phyloP scores from a whole-genome alignment of 2,888 invertebrate species.

The Melanostoma mellinum region DNA sequence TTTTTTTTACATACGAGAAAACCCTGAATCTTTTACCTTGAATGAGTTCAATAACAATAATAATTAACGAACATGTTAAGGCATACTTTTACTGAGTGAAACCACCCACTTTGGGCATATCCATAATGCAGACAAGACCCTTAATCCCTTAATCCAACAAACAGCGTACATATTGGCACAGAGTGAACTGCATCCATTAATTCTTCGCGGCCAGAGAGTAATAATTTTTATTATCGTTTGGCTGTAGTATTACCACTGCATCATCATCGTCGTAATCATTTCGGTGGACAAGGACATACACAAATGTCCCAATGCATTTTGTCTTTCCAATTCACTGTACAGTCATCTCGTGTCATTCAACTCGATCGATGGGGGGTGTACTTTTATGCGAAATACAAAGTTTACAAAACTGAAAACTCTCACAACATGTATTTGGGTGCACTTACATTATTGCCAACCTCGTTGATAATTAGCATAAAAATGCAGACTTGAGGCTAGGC shows the following conservation, averaged over 20 bases:
- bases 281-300: constrained; percentile 22
- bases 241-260: constrained; percentile 49
- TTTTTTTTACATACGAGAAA: no score
- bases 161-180: constrained; percentile 9
- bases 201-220: constrained; percentile 50
- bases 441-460: constrained; percentile 44
- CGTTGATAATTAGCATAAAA: constrained; percentile 68
- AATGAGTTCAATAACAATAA: no score
- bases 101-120: no score
- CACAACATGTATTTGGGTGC: constrained; percentile 18
- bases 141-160: constrained; percentile 59
- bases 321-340: neutral
- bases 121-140: constrained; percentile 17
- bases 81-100: no score
- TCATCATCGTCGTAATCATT: constrained; percentile 43
- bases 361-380: neutral
- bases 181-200: constrained; percentile 43
- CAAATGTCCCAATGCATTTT: neutral
- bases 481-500: constrained; percentile 10
- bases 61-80: no score
- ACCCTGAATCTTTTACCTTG: no score
- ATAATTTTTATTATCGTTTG: constrained; percentile 54
- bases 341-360: constrained; percentile 18
- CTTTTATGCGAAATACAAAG: neutral
- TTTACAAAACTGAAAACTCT: neutral